A percentile compares a stretch with the other conserved stretches of the same genome.
phyloP scores from a whole-genome alignment of 2,888 invertebrate genomes.

The Dichetophora obliterata region DNA sequence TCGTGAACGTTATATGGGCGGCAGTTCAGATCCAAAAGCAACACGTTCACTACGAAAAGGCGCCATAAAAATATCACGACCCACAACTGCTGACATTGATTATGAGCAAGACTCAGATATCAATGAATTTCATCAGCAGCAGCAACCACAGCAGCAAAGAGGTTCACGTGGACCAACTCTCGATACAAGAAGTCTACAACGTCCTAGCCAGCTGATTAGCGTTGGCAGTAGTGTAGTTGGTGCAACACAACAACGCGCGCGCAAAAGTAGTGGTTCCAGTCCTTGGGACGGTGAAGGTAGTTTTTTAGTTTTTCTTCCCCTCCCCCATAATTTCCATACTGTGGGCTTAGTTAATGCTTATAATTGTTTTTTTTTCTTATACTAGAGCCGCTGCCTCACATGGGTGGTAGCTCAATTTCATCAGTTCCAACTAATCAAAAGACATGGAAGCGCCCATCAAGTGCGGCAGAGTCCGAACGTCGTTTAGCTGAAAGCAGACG shows the following conservation, averaged over 20 bases:
- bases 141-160: constrained; percentile 50
- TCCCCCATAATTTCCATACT: not conserved
- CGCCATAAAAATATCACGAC: constrained; percentile 59
- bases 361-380: not conserved
- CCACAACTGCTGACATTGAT: constrained; percentile 68
- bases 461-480: constrained; percentile 74
- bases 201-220: constrained; percentile 61
- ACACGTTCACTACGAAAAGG: constrained; percentile 66
- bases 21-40: constrained; percentile 58
- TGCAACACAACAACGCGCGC: constrained; percentile 57
- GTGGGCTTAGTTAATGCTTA: not conserved
- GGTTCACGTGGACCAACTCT: constrained; percentile 45
- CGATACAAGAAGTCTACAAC: constrained; percentile 65
- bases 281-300: constrained; percentile 74
- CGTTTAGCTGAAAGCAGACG: constrained; percentile 67
- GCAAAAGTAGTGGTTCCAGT: constrained; percentile 69
- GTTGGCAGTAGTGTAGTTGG: constrained; percentile 24
- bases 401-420: constrained; percentile 38
- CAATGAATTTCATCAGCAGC: constrained; percentile 66
- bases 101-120: constrained; percentile 71
- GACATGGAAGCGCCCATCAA: constrained; percentile 73
- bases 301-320: no score
- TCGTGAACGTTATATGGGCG: constrained; percentile 65
- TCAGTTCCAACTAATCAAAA: constrained; percentile 59
- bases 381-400: constrained; percentile 55